These are phyloP conservation scores for Cichladusa arquata DNA, from an alignment of 2,113 vertebrate genomes.

Conservation along the genomic window DNA sequence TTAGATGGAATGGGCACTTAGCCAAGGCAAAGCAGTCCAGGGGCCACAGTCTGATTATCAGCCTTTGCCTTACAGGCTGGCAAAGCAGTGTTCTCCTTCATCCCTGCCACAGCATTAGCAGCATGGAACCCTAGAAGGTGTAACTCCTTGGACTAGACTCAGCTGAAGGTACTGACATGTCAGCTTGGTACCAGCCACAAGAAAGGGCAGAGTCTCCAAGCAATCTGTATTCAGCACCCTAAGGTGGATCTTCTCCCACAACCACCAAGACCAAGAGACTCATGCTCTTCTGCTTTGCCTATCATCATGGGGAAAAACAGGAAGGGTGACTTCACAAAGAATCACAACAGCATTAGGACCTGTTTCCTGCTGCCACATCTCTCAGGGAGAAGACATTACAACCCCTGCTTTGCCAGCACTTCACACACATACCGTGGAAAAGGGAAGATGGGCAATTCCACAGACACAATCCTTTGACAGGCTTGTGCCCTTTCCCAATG, in stretches of 20 bases:
- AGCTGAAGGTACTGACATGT: background rate
- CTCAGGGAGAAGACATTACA: background rate
- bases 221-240: background rate
- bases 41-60: background rate
- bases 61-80: background rate
- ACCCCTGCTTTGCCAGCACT: background rate
- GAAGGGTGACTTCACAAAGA: background rate
- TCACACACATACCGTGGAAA: background rate
- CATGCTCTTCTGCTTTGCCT: background rate
- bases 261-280: background rate
- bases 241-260: background rate
- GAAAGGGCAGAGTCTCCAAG: background rate
- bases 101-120: background rate
- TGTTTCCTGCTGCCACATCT: background rate
- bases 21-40: background rate
- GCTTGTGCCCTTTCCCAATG: background rate
- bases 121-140: background rate
- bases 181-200: background rate
- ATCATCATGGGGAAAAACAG: background rate
- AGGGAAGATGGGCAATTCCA: background rate
- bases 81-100: background rate
- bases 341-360: background rate
- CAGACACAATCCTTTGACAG: background rate
- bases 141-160: background rate
- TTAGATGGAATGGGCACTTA: background rate